phyloP scores from a whole-genome alignment of 1,140 invertebrate genomes.

The Trichonephila clavata region DNA sequence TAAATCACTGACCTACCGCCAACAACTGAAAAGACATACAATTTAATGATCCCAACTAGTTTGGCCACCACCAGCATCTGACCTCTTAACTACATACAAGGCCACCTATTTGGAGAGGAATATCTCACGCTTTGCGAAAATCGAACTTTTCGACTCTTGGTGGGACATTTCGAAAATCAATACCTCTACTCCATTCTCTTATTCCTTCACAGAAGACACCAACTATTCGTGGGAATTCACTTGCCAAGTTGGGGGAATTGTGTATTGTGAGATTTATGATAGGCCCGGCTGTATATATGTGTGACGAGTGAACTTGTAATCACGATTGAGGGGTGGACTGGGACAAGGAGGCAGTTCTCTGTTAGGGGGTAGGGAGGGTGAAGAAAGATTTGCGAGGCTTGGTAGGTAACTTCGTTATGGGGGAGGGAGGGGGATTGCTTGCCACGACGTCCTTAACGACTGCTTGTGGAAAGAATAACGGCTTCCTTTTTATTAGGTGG shows the following conservation, averaged over 20 bases:
- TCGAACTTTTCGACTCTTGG: conserved; percentile 40
- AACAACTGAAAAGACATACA: conserved; percentile 28
- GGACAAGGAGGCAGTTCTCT: background rate
- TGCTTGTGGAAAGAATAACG: conserved; percentile 44
- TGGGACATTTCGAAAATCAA: conserved; percentile 49
- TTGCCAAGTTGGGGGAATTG: conserved; percentile 30
- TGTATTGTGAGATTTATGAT: conserved; percentile 66
- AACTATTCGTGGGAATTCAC: conserved; percentile 30
- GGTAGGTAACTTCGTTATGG: conserved; percentile 31
- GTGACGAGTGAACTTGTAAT: conserved; percentile 63
- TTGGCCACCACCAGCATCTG: conserved; percentile 32
- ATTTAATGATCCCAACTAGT: conserved; percentile 31
- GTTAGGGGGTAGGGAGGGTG: background rate
- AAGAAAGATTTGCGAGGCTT: conserved; percentile 52
- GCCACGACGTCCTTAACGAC: conserved; percentile 30
- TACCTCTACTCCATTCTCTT: background rate
- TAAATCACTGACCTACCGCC: conserved; percentile 42
- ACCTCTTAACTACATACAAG: conserved; percentile 34
- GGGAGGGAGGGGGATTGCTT: background rate
- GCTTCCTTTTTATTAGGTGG: conserved; percentile 18
- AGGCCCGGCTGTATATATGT: background rate
- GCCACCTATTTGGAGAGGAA: conserved; percentile 13
- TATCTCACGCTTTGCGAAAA: conserved; percentile 42
- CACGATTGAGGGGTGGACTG: conserved; percentile 36
- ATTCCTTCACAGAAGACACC: conserved; percentile 25